These are phyloP conservation scores for Phalera bucephala DNA, from an alignment of 2,888 invertebrate species.

Conservation along the genomic window DNA sequence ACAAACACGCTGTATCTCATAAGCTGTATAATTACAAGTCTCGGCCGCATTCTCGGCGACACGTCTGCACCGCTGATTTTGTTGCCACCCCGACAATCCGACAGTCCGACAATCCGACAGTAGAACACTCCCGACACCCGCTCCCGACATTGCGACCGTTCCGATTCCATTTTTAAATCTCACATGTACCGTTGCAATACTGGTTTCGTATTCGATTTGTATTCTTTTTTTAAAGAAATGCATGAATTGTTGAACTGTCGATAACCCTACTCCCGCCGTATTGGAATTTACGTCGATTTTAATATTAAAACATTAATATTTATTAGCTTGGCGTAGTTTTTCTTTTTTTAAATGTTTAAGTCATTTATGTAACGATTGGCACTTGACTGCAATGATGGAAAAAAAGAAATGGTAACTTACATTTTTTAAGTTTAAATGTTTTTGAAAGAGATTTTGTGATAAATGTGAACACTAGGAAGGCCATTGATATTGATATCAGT, in stretches of 20 bases:
- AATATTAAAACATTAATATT: no score
- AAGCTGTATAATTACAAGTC: constrained; percentile 54
- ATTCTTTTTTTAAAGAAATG: constrained; percentile 17
- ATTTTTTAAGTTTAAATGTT: no score
- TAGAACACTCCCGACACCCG: background rate
- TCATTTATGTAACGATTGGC: no score
- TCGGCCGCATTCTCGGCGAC: constrained; percentile 66
- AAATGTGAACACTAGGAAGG: no score
- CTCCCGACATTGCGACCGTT: constrained; percentile 7
- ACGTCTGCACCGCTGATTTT: constrained; percentile 51
- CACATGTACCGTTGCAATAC: constrained; percentile 32
- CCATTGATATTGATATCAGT: no score
- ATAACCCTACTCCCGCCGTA: constrained; percentile 28
- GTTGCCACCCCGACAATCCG: constrained; percentile 26
- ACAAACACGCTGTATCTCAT: constrained; percentile 39
- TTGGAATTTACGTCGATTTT: no score
- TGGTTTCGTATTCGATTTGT: constrained; percentile 17
- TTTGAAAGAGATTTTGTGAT: no score
- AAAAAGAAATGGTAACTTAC: no score
- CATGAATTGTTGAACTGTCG: constrained; percentile 23
- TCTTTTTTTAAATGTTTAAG: no score
- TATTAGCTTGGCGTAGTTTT: no score
- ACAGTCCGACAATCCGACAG: constrained; percentile 13
- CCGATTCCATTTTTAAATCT: constrained; percentile 39
- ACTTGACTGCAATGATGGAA: no score